phyloP scores from a whole-genome alignment of 2,113 vertebrate genomes.

The Vicugna pacos region DNA sequence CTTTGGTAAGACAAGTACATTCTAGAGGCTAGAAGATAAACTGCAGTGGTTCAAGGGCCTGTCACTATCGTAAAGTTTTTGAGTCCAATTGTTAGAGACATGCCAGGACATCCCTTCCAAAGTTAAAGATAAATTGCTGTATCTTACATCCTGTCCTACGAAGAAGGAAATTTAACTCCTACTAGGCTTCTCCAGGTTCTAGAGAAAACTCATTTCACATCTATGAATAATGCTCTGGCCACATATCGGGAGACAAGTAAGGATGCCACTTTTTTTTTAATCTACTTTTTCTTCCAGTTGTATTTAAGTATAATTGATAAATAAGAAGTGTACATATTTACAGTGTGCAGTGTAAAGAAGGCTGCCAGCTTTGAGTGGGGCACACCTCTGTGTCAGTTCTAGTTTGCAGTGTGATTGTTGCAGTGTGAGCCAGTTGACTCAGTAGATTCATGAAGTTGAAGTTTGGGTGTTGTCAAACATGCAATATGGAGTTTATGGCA shows the following conservation, averaged over 20 bases:
- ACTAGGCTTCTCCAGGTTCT: neutral
- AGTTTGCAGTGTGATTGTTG: neutral
- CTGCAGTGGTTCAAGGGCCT: neutral
- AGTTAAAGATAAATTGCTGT: neutral
- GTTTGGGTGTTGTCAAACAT: neutral
- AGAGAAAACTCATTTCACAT: neutral
- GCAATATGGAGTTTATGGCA: neutral
- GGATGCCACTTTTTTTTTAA: neutral
- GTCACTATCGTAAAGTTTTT: neutral
- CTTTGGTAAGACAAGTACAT: neutral
- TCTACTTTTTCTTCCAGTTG: neutral
- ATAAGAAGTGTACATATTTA: neutral
- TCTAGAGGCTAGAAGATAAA: neutral
- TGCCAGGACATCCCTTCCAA: neutral
- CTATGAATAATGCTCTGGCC: neutral
- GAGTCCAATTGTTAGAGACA: neutral
- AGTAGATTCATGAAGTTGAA: neutral
- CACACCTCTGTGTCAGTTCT: neutral
- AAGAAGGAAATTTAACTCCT: neutral
- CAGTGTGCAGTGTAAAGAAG: neutral
- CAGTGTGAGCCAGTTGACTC: neutral
- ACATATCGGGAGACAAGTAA: neutral
- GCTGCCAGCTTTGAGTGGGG: neutral
- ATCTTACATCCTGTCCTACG: neutral
- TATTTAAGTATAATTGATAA: neutral